Conservation (phyloP, 2,888 invertebrate genomes). For the Leptogaster cylindrica region DNA sequence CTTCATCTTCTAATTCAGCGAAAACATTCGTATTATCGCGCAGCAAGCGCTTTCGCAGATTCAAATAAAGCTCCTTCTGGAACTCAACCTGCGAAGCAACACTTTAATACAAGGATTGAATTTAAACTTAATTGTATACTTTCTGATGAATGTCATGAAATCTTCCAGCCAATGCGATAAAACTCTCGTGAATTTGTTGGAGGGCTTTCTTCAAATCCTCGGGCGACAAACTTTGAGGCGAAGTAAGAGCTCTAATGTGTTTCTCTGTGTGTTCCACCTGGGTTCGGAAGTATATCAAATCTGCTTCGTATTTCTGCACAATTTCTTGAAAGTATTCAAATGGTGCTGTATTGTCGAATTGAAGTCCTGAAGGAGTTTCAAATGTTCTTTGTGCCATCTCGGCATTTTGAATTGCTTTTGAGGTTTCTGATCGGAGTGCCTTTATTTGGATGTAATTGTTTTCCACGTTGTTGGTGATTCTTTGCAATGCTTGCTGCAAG, state of each 20-base stretch:
- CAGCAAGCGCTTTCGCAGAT: conserved; percentile 74
- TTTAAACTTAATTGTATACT: too few species aligned
- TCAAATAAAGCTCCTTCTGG: conserved; percentile 85
- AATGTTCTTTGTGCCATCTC: conserved; percentile 82
- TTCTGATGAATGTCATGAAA: conserved; percentile 79
- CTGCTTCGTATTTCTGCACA: conserved; percentile 73
- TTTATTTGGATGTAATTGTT: conserved; percentile 60
- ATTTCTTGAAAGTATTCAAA: conserved; percentile 74
- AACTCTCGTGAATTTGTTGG: conserved; percentile 82
- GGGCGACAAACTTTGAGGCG: conserved; percentile 69
- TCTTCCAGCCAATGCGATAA: conserved; percentile 86
- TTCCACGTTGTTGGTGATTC: conserved; percentile 59
- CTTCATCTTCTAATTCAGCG: conserved; percentile 62
- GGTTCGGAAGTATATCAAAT: conserved; percentile 71
- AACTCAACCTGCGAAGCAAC: conserved; percentile 74
- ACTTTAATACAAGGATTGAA: too few species aligned
- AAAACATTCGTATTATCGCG: conserved; percentile 81
- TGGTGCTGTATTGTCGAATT: conserved; percentile 77
- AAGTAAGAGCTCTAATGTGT: conserved; percentile 71
- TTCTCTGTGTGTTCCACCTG: conserved; percentile 77
- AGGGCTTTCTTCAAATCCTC: conserved; percentile 81
- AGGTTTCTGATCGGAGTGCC: conserved; percentile 72
- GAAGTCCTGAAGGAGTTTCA: conserved; percentile 76
- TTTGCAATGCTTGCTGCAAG: conserved; percentile 56
- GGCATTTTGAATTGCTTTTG: conserved; percentile 72